Percentiles rank a stretch among this genome's conserved stretches.
Evolutionary conservation across 2,113 vertebrate genomes (phyloP).

Genomic region (Cebus imitator): DNA sequence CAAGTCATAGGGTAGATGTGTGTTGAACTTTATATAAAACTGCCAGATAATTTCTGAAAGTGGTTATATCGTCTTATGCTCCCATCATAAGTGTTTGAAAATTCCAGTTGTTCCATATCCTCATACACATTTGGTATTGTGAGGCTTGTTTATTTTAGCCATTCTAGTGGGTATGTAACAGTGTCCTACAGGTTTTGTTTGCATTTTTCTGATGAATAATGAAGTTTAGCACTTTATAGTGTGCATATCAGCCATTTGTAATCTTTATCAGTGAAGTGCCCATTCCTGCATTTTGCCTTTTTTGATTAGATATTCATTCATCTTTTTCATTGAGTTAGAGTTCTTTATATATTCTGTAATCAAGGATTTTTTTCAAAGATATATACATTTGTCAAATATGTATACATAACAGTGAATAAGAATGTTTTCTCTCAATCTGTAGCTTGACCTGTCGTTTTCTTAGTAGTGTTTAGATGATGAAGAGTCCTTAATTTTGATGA

Average conservation of each 20-base stretch:
- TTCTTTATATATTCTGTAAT: background rate
- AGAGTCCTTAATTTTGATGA: background rate
- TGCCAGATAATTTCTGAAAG: background rate
- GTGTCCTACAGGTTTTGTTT: background rate
- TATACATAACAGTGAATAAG: background rate
- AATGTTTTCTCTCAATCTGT: background rate
- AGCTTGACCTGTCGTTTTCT: background rate
- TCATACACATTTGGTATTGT: background rate
- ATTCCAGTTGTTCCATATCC: background rate
- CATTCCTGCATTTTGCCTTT: background rate
- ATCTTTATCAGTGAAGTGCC: background rate
- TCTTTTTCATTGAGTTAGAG: background rate
- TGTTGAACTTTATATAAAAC: background rate
- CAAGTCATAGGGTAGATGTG: background rate
- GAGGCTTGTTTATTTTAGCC: background rate
- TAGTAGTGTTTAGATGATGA: background rate
- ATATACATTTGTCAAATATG: background rate
- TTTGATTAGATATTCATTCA: background rate
- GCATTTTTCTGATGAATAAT: background rate
- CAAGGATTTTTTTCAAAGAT: background rate
- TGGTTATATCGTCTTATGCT: background rate
- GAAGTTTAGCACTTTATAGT: background rate
- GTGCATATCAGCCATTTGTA: background rate
- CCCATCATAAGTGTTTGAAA: background rate
- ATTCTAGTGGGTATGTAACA: background rate